These are phyloP conservation scores for Bufo gargarizans DNA, from an alignment of 2,113 vertebrate genomes.

Conservation along the genomic window DNA sequence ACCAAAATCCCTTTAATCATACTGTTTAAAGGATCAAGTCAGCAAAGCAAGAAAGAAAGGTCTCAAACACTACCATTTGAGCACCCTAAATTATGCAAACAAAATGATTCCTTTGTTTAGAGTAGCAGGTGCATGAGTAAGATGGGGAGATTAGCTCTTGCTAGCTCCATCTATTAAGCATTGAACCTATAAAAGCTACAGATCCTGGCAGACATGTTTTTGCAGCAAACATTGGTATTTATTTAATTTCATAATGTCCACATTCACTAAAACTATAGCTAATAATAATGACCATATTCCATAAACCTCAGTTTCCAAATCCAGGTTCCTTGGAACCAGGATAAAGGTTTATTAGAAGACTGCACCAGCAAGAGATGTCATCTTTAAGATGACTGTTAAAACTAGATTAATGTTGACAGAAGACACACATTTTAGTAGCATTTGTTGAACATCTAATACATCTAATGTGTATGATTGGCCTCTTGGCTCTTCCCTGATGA, in stretches of 20 bases:
- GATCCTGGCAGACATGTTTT: neutral
- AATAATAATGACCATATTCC: neutral
- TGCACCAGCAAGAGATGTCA: neutral
- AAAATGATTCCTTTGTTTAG: constrained; percentile 59
- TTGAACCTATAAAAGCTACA: neutral
- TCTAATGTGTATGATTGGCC: no score
- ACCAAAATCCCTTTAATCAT: constrained; percentile 55
- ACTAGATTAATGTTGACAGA: no score
- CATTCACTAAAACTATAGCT: neutral
- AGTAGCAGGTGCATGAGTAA: constrained; percentile 58
- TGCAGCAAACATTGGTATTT: neutral
- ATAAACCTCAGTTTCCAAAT: neutral
- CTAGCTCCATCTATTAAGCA: constrained; percentile 55
- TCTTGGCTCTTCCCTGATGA: no score
- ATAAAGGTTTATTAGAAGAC: neutral
- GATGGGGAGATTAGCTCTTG: constrained; percentile 37
- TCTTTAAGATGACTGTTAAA: neutral
- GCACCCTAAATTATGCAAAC: constrained; percentile 54
- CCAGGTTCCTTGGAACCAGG: neutral
- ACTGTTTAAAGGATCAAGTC: constrained; percentile 56
- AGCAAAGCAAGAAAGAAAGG: constrained; percentile 54
- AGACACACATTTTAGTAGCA: no score
- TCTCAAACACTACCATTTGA: constrained; percentile 49
- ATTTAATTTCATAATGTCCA: neutral
- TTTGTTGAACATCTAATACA: no score